A percentile compares a stretch with the other conserved stretches of the same genome.
Evolutionary conservation across 2,888 invertebrate species (phyloP).

Genomic region (Sialis fuliginosa): DNA sequence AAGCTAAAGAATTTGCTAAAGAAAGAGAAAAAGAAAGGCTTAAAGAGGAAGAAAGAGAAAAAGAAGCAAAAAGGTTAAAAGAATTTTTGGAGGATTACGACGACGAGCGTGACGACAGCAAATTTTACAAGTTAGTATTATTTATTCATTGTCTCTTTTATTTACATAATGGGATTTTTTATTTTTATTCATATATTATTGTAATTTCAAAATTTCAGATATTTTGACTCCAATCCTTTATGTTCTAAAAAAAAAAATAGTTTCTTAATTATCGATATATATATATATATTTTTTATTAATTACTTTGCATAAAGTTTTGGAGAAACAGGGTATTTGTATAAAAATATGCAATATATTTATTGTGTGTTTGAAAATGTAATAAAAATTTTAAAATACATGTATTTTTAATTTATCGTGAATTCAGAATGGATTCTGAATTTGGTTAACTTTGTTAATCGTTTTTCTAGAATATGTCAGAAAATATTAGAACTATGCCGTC

Average conservation of each 20-base stretch:
- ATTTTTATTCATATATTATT: background rate
- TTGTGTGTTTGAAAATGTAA: too few species aligned
- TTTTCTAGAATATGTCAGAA: conserved; percentile 6
- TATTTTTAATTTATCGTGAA: too few species aligned
- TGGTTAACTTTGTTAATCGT: conserved; percentile 4
- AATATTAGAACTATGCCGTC: conserved; percentile 6
- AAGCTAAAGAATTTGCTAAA: conserved; percentile 78
- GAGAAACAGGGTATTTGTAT: too few species aligned
- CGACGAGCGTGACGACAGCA: conserved; percentile 91
- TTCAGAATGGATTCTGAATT: conserved; percentile 3
- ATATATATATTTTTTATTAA: too few species aligned
- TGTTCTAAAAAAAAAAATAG: too few species aligned
- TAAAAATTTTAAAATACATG: too few species aligned
- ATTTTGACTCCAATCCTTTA: too few species aligned
- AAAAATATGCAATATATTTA: too few species aligned
- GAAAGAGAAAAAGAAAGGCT: conserved; percentile 70
- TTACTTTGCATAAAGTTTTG: too few species aligned
- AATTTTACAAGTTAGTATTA: conserved; percentile 70
- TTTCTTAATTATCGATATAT: too few species aligned
- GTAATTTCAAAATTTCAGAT: too few species aligned
- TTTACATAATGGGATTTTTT: background rate
- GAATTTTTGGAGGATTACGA: conserved; percentile 99
- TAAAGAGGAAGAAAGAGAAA: conserved; percentile 71
- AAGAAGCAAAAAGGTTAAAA: conserved; percentile 84
- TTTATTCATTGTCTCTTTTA: background rate